A percentile compares a stretch with the other conserved stretches of the same genome.
These are phyloP conservation scores for Tetragonisca angustula DNA, from an alignment of 2,888 invertebrate species.

Conservation along the genomic window DNA sequence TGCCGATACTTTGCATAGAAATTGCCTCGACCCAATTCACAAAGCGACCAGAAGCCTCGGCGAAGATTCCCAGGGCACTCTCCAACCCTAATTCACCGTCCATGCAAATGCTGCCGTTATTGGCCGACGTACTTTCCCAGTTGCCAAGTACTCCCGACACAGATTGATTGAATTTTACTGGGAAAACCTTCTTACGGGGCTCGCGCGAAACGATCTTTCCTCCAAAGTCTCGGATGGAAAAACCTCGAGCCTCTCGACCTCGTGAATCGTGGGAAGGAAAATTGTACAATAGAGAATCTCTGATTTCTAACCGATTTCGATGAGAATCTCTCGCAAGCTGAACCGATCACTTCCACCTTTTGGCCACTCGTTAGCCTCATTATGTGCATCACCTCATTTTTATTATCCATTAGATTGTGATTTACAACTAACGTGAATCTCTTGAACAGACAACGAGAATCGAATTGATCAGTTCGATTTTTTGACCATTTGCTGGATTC, in stretches of 20 bases:
- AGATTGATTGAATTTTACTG: constrained; percentile 6
- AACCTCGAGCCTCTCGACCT: not conserved
- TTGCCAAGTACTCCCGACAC: not conserved
- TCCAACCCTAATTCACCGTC: constrained; percentile 10
- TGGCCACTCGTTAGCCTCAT: too few species aligned
- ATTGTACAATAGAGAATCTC: not conserved
- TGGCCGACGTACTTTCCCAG: not conserved
- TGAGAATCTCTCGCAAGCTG: not conserved
- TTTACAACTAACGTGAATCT: not conserved
- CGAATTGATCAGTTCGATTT: not conserved
- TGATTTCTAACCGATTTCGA: not conserved
- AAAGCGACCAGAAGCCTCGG: constrained; percentile 12
- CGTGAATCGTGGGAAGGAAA: not conserved
- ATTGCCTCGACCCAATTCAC: constrained; percentile 46
- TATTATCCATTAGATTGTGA: not conserved
- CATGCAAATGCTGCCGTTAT: constrained; percentile 16
- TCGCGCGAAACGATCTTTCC: not conserved
- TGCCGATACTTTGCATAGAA: constrained; percentile 46
- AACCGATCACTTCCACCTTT: not conserved
- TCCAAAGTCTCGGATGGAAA: not conserved
- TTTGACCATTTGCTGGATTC: not conserved
- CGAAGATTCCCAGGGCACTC: constrained; percentile 10
- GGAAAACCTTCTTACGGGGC: not conserved
- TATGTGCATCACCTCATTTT: too few species aligned
- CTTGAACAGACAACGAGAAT: too few species aligned